Conservation (phyloP, 2,797 vertebrate genomes). For the Thalassophryne amazonica region DNA sequence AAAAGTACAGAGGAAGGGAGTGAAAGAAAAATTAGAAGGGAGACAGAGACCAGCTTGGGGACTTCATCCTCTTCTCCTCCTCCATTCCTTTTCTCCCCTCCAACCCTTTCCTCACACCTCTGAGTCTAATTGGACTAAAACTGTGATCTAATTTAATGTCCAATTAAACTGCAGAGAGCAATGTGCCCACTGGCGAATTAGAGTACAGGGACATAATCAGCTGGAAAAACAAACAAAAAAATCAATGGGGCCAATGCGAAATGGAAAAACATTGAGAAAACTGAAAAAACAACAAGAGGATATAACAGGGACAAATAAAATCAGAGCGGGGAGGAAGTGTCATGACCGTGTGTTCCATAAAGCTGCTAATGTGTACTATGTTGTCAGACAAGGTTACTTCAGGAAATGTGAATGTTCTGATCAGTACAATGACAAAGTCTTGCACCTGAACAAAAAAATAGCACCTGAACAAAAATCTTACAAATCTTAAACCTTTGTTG, state of each 20-base stretch:
- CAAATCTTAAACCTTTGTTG: no score
- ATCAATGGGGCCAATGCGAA: conserved; percentile 72
- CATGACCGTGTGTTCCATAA: conserved; percentile 7
- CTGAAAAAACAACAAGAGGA: conserved; percentile 33
- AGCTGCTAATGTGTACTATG: neutral
- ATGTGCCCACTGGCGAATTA: conserved; percentile 79
- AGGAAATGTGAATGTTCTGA: no score
- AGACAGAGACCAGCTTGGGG: conserved; percentile 63
- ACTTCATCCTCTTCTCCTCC: conserved; percentile 35
- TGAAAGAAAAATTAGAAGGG: conserved; percentile 13
- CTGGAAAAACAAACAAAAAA: conserved; percentile 85
- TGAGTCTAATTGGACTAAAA: conserved; percentile 84
- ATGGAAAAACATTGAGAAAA: conserved; percentile 51
- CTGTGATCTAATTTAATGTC: conserved; percentile 88
- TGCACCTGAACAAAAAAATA: neutral
- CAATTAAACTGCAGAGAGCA: conserved; percentile 84
- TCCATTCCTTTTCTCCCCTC: conserved; percentile 48
- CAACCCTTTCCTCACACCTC: conserved; percentile 63
- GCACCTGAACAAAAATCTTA: neutral
- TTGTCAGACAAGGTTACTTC: neutral
- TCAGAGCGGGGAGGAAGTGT: conserved; percentile 1
- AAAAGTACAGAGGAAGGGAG: conserved; percentile 20
- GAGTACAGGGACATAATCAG: conserved; percentile 81
- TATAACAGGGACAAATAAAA: conserved; percentile 28
- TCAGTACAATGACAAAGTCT: no score